A percentile compares a stretch with the other conserved stretches of the same genome.
Evolutionary conservation across 1,140 invertebrate species (phyloP).

Genomic region (Zaprionus kolodkinae): DNA sequence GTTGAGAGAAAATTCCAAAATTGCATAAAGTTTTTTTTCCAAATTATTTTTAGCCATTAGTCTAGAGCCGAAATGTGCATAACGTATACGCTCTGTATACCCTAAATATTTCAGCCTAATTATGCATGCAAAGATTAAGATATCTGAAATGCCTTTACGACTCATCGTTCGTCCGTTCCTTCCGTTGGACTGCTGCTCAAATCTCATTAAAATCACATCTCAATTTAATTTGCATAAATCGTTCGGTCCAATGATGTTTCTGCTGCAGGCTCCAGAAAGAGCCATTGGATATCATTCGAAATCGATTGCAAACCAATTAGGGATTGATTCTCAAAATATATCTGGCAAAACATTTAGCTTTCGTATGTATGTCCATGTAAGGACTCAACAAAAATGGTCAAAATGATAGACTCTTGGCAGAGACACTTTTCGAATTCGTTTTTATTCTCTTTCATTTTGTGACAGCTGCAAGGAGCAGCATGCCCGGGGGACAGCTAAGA

Average conservation of each 20-base stretch:
- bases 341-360: slow-evolving; percentile 31
- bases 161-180: not conserved
- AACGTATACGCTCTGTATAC: not conserved
- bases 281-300: slow-evolving; percentile 57
- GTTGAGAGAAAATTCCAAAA: not conserved
- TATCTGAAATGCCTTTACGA: not conserved
- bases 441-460: not conserved
- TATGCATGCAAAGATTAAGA: slow-evolving; percentile 2
- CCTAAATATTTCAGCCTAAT: not conserved
- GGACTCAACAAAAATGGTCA: slow-evolving; percentile 22
- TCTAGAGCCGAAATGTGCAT: not conserved
- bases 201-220: slow-evolving; percentile 75
- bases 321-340: slow-evolving; percentile 57
- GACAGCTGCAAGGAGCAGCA: slow-evolving; percentile 1
- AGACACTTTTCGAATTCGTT: slow-evolving; percentile 3
- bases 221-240: slow-evolving; percentile 75
- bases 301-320: slow-evolving; percentile 74
- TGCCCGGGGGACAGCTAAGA: not conserved
- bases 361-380: slow-evolving; percentile 16
- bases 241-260: slow-evolving; percentile 41
- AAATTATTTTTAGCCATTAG: not conserved
- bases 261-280: slow-evolving; percentile 15
- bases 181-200: slow-evolving; percentile 27
- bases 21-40: not conserved
- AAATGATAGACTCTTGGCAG: slow-evolving; percentile 38